phyloP scores from a whole-genome alignment of 1,140 invertebrate genomes.

The Ptiloglossa arizonensis region DNA sequence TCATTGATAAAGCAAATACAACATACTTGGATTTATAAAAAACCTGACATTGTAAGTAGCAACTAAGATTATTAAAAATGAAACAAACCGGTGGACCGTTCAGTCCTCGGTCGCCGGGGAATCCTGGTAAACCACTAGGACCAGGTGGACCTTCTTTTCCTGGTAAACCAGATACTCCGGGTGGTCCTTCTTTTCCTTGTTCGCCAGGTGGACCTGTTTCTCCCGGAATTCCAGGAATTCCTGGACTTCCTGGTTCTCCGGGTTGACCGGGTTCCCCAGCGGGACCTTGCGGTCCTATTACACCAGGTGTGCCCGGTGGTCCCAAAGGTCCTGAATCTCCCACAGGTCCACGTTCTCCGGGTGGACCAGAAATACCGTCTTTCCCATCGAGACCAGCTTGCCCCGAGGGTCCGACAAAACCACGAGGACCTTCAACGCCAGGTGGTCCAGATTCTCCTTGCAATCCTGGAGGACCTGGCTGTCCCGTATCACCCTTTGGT shows the following conservation, averaged over 20 bases:
- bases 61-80: conserved; percentile 4
- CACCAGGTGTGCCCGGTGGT: conserved; percentile 86
- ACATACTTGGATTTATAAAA: not conserved
- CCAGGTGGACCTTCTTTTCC: conserved; percentile 89
- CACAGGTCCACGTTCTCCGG: conserved; percentile 87
- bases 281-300: conserved; percentile 88
- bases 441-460: conserved; percentile 87
- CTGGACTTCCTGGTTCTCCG: conserved; percentile 88
- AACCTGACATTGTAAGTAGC: not conserved
- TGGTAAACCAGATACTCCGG: conserved; percentile 86
- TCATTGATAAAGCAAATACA: not conserved
- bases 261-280: conserved; percentile 89
- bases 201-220: conserved; percentile 87
- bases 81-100: conserved; percentile 82
- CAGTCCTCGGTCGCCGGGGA: conserved; percentile 88
- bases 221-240: conserved; percentile 88
- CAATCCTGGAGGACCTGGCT: conserved; percentile 78
- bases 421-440: conserved; percentile 83
- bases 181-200: conserved; percentile 89
- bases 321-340: conserved; percentile 89
- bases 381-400: conserved; percentile 89
- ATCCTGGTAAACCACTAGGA: conserved; percentile 88
- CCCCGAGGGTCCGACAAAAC: conserved; percentile 87
- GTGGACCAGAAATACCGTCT: conserved; percentile 87
- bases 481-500: conserved; percentile 84